These are phyloP conservation scores for Ips nitidus DNA, from an alignment of 1,140 invertebrate species.

Conservation along the genomic window DNA sequence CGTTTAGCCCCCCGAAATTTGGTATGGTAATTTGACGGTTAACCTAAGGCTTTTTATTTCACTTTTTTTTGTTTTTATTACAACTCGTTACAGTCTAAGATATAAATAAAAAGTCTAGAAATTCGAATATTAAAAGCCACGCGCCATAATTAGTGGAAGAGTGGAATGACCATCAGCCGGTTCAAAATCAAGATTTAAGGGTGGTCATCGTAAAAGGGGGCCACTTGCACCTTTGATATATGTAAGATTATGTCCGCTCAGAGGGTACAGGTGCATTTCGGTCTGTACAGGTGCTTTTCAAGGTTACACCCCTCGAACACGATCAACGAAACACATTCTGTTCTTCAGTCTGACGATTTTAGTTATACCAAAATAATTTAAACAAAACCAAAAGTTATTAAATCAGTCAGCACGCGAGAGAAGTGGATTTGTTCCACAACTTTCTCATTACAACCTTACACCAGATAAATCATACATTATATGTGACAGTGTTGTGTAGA, in stretches of 20 bases:
- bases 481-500: too few relatives aligned
- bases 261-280: conserved; percentile 40
- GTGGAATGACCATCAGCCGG: conserved; percentile 20
- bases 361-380: too few relatives aligned
- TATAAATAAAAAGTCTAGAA: too few relatives aligned
- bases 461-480: too few relatives aligned
- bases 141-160: conserved; percentile 14
- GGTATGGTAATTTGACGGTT: conserved; percentile 22
- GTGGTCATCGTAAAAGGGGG: conserved; percentile 17
- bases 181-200: conserved; percentile 23
- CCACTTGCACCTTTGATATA: conserved; percentile 32
- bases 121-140: not conserved
- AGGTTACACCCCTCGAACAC: conserved; percentile 38
- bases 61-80: too few relatives aligned
- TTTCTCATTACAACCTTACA: too few relatives aligned
- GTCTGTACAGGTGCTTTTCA: conserved; percentile 44
- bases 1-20: conserved; percentile 18
- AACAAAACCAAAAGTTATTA: too few relatives aligned
- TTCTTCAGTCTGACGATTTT: too few relatives aligned
- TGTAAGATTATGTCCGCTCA: conserved; percentile 24
- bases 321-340: not conserved
- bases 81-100: too few relatives aligned
- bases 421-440: too few relatives aligned
- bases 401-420: too few relatives aligned
- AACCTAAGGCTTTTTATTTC: conserved; percentile 12